Percentiles rank a stretch among this genome's conserved stretches.
phyloP scores from a whole-genome alignment of 2,888 invertebrate species.

The Gymnocheta viridis region DNA sequence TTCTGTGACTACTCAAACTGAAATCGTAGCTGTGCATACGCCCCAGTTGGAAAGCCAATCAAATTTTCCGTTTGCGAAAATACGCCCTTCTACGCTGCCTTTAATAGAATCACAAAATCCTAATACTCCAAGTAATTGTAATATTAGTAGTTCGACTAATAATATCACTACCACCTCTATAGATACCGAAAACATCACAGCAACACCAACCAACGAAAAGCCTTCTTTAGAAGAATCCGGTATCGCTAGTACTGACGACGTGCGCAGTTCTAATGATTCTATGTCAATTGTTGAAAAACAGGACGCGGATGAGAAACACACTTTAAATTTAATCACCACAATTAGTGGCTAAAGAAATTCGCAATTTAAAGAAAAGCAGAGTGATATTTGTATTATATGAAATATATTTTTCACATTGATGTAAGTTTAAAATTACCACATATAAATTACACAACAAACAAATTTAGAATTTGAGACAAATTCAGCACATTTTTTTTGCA shows the following conservation, averaged over 20 bases:
- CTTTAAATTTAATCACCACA: slow-evolving; percentile 27
- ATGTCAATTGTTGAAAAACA: slow-evolving; percentile 70
- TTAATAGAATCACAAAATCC: slow-evolving; percentile 73
- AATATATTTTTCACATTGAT: slow-evolving; percentile 51
- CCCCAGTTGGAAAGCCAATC: slow-evolving; percentile 85
- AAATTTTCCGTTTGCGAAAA: slow-evolving; percentile 82
- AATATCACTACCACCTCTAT: slow-evolving; percentile 42
- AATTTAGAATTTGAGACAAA: slow-evolving; percentile 6
- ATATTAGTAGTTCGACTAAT: slow-evolving; percentile 26
- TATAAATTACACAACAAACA: slow-evolving; percentile 18
- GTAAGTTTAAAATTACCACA: slow-evolving; percentile 58
- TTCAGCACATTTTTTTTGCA: slow-evolving; percentile 34
- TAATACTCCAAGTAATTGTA: slow-evolving; percentile 61
- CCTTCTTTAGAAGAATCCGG: slow-evolving; percentile 56
- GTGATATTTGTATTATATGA: slow-evolving; percentile 52
- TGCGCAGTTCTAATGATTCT: slow-evolving; percentile 59
- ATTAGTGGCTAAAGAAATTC: slow-evolving; percentile 56
- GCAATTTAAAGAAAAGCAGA: slow-evolving; percentile 1
- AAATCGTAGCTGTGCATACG: slow-evolving; percentile 89
- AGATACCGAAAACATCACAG: slow-evolving; percentile 52
- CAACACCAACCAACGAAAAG: slow-evolving; percentile 62
- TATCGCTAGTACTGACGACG: slow-evolving; percentile 48
- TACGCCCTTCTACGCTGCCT: slow-evolving; percentile 81
- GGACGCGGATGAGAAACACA: slow-evolving; percentile 72
- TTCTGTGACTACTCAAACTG: slow-evolving; percentile 87